Base-by-base conservation (phyloP, 2,888 invertebrate genomes). In the Erebia epiphron region DNA sequence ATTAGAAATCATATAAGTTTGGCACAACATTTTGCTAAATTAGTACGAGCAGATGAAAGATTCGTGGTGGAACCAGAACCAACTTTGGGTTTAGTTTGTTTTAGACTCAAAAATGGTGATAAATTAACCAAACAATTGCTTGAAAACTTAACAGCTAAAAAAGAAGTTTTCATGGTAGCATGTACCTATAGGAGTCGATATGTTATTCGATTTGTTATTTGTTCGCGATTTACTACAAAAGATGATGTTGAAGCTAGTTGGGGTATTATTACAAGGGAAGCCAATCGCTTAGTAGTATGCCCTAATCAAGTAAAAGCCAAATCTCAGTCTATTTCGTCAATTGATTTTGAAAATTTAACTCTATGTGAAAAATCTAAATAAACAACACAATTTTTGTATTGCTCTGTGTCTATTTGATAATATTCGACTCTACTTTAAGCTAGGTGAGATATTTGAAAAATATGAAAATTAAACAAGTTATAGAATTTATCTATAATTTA, bases 71-170 rank as follows among this genome's bases (percentile, higher is more conserved):
- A 96, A 66, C 95, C 95, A 0, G 95, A 96, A 73, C 95, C 95
- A 1, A 92, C 94, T 0, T 94, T 98, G 94, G 98, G 97, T 0
- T 92, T 99, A 26, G 97, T 99, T 8, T 99, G 98, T 83, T 99
- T 99, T 86, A 94, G 98, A 80, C 87, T 98, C 49, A 97, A 96
- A 91, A 96, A 95, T 0, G 95, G 95, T 0, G 95, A 98, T 84
- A 90, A 89, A 54, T 80, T 95, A 7, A 98, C 97, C 0, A 96
- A 96, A 79, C 87, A 93, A 60, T 88, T 99, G 46, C 83, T 98
- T 64, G 96, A 96, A 69, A 95, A 94, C 68, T 91, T 99, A 62
- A 97, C 95, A 75, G 95, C 95, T 52, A 95, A 96, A 70, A 97
- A 96, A 79, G 95, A 96, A 75, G 95, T 99, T 69, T 98, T 97